Evolutionary conservation across 2,113 vertebrate species (phyloP).

Genomic region (Equus przewalskii): DNA sequence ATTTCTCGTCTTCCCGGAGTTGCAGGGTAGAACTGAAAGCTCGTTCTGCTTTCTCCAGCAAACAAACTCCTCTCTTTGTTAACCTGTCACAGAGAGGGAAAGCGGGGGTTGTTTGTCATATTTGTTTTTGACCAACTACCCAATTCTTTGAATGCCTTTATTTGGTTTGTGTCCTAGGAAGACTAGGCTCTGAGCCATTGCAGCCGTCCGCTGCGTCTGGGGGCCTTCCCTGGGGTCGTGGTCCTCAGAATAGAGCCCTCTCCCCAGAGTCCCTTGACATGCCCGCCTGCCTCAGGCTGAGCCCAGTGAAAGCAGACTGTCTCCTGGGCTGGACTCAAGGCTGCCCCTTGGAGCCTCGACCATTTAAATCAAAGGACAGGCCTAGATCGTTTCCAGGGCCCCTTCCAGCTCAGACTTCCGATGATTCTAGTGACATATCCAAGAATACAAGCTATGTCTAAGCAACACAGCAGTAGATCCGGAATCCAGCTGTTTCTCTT

Average conservation of each 20-base stretch:
- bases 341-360: background rate
- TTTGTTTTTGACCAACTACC: background rate
- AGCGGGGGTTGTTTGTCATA: constrained; percentile 30
- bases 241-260: background rate
- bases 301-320: background rate
- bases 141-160: constrained; percentile 20
- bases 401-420: background rate
- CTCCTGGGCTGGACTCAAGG: background rate
- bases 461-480: background rate
- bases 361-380: background rate
- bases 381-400: background rate
- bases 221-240: background rate
- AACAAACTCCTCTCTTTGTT: constrained; percentile 19
- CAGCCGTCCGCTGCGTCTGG: background rate
- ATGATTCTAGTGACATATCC: background rate
- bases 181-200: background rate
- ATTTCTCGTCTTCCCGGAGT: background rate
- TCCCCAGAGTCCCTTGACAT: background rate
- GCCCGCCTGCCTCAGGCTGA: background rate
- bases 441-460: background rate
- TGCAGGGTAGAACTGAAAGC: constrained; percentile 1
- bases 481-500: background rate
- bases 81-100: constrained; percentile 3
- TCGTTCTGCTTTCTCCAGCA: background rate
- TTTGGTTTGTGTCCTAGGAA: constrained; percentile 32